phyloP scores from a whole-genome alignment of 2,797 vertebrate species.

The Sternotherus odoratus region DNA sequence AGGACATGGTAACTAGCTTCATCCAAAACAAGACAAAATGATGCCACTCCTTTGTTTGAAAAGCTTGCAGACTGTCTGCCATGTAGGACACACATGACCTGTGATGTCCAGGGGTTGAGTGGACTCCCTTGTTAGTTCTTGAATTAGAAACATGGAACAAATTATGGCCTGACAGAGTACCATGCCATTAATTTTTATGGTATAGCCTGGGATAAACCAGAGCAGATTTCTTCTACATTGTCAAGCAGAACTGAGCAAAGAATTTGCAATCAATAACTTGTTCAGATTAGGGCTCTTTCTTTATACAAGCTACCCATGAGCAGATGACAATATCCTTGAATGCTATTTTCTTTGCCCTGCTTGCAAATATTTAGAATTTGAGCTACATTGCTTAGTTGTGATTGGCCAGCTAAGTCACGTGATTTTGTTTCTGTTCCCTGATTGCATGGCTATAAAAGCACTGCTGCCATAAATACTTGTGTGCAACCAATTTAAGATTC shows the following conservation, averaged over 20 bases:
- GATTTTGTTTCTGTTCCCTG: not conserved
- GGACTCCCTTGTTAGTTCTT: not conserved
- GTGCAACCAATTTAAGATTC: not conserved
- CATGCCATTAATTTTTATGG: not conserved
- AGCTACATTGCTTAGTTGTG: not conserved
- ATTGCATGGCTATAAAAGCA: not conserved
- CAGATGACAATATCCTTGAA: not conserved
- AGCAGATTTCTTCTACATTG: not conserved
- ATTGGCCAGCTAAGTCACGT: not conserved
- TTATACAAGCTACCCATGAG: not conserved
- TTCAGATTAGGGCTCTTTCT: not conserved
- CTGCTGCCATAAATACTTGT: not conserved
- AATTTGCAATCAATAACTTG: not conserved
- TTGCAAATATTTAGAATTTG: not conserved
- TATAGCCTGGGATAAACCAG: not conserved
- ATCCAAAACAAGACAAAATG: not conserved
- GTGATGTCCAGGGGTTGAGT: not conserved
- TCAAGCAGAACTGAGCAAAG: not conserved
- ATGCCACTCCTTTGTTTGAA: not conserved
- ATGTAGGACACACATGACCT: fast-evolving
- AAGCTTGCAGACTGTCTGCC: not conserved
- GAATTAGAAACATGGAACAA: not conserved
- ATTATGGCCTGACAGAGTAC: not conserved
- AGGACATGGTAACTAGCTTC: not conserved
- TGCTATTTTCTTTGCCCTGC: not conserved